Base-by-base conservation (phyloP, 2,113 vertebrate species). In the Hippocampus zosterae region DNA sequence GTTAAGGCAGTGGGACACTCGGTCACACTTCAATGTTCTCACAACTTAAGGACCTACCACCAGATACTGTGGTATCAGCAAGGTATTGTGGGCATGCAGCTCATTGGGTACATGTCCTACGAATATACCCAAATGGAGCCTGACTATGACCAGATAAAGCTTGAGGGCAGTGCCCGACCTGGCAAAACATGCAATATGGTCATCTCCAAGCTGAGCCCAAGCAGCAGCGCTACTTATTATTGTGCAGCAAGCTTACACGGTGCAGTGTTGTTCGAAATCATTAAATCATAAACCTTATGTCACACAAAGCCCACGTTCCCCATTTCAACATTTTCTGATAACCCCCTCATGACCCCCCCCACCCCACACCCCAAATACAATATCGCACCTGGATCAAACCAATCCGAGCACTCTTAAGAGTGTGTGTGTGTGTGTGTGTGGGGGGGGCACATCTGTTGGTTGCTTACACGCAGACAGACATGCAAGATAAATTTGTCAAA, bases 21-120 rank as follows among this genome's bases (percentile, higher is more conserved):
- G 3, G 70, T 52, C 4, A 13, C 0, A 21, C 67, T 89, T 13
- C 52, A 0, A 7, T 90, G 89, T 73, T 44, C 23, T 16, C 86
- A 89, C 46, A 16, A 18, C 46, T 19, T 19, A 19, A 5, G 61
- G 0, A 42, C 0, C 78, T 85, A 82, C 16, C 1, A 78, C 5
- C 23, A 0, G 10, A 81, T 87, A 16, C 46, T 67, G 23, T 89
- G 88, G 87, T 90, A 88, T 68, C 83, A 77, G 25, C 70, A 78
- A 19, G 16, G 2, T 0, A 25, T 61, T 15, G 15, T 0, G 23
- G 5, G 67, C 15, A 18, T 87, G 0, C 18, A 80, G 18, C 56
- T 81, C 18, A 57, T 86, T 3, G 84, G 84, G 61, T 63, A 69
- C 71, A 53, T 76, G 50, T 27, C 0, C 16, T 0, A 0, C 4